Percentiles rank a stretch among this genome's conserved stretches.
These are phyloP conservation scores for Tapera naevia DNA, from an alignment of 2,797 vertebrate genomes.

Conservation along the genomic window DNA sequence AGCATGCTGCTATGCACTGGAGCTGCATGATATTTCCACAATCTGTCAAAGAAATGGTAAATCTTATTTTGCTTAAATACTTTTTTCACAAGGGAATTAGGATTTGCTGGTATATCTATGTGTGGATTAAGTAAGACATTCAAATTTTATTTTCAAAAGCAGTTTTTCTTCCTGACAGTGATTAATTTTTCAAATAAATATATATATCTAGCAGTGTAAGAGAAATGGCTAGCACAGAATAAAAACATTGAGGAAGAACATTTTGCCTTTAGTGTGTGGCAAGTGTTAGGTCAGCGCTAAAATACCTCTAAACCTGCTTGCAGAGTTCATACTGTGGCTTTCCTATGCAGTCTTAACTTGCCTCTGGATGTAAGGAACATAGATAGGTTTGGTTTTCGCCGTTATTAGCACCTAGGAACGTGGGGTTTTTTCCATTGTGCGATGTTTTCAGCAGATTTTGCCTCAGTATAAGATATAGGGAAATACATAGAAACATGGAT, in stretches of 20 bases:
- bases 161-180: not conserved
- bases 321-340: not conserved
- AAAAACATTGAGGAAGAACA: not conserved
- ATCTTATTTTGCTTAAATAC: not conserved
- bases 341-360: not conserved
- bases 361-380: not conserved
- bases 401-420: not conserved
- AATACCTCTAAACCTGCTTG: not conserved
- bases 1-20: not conserved
- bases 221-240: not conserved
- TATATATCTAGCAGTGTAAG: not conserved
- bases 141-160: not conserved
- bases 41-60: not conserved
- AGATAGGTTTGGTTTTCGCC: not conserved
- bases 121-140: not conserved
- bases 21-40: not conserved
- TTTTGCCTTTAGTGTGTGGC: not conserved
- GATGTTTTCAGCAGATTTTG: not conserved
- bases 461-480: not conserved
- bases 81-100: not conserved
- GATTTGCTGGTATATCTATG: not conserved
- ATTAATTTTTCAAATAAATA: conserved; percentile 8
- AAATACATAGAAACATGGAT: not conserved
- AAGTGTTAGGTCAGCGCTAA: not conserved
- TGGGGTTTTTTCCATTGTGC: not conserved